Conservation (phyloP, 2,888 invertebrate genomes). For the Elgonia sp. region DNA sequence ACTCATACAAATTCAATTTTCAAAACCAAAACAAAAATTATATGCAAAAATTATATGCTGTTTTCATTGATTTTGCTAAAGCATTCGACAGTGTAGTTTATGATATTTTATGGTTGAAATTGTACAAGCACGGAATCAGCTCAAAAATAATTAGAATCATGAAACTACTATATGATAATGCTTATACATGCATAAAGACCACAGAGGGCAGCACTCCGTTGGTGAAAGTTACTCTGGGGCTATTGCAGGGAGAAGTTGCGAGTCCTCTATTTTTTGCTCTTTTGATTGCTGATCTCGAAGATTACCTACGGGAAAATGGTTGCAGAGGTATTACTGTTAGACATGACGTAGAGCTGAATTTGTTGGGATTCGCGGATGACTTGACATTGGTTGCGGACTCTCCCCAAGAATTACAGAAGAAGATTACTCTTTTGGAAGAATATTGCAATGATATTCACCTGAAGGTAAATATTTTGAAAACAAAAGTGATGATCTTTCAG, state of each 20-base stretch:
- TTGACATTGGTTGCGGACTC: background rate
- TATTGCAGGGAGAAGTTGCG: slow-evolving; percentile 20
- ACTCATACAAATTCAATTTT: slow-evolving; percentile 2
- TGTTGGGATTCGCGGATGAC: slow-evolving; percentile 20
- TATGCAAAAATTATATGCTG: background rate
- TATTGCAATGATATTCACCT: background rate
- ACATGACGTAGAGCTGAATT: background rate
- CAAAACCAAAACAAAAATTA: background rate
- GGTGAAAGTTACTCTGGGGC: background rate
- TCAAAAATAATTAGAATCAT: background rate
- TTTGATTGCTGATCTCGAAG: background rate
- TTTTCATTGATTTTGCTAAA: slow-evolving; percentile 2
- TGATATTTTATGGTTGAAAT: background rate
- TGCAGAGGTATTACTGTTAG: background rate
- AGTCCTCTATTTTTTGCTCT: slow-evolving; percentile 14
- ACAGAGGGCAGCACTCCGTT: background rate
- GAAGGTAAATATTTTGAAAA: background rate
- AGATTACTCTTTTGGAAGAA: background rate
- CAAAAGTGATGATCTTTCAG: background rate
- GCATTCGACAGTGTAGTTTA: background rate
- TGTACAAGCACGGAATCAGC: background rate
- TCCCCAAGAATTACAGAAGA: background rate
- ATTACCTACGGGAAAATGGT: background rate
- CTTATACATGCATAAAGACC: background rate
- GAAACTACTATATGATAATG: background rate